Percentiles rank a stretch among this genome's conserved stretches.
These are phyloP conservation scores for Holcopasites calliopsidis DNA, from an alignment of 1,140 invertebrate genomes.

Conservation along the genomic window DNA sequence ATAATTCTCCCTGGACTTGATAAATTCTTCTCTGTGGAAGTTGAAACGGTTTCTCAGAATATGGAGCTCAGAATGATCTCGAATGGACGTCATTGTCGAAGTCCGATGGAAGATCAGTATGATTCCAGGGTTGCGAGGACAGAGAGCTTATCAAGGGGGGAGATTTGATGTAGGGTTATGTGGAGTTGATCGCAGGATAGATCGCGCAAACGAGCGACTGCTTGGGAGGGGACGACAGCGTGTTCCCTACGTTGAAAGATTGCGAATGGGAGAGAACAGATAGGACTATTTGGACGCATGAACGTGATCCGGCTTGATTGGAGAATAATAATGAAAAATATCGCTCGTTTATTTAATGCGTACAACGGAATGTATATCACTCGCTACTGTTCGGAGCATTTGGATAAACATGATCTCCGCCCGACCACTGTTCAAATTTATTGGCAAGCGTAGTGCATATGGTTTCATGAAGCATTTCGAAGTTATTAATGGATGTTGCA, in stretches of 20 bases:
- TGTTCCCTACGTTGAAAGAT: slow-evolving; percentile 43
- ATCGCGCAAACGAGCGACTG: slow-evolving; percentile 18
- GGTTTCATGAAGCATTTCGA: background rate
- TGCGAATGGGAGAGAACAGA: slow-evolving; percentile 14
- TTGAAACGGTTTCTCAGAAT: slow-evolving; percentile 27
- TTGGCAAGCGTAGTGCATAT: background rate
- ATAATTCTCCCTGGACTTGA: too few relatives aligned
- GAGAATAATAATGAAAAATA: background rate
- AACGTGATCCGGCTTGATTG: background rate
- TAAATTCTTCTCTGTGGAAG: too few relatives aligned
- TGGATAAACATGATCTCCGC: too few relatives aligned
- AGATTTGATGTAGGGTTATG: slow-evolving; percentile 43
- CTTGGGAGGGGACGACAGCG: slow-evolving; percentile 1
- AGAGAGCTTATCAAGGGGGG: background rate
- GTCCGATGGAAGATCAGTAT: slow-evolving; percentile 8
- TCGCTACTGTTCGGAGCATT: too few relatives aligned
- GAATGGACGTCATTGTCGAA: slow-evolving; percentile 12
- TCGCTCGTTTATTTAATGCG: background rate
- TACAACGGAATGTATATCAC: too few relatives aligned
- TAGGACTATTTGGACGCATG: background rate
- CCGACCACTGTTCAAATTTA: background rate
- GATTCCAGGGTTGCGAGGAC: background rate
- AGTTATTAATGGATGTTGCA: slow-evolving; percentile 17
- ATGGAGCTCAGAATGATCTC: background rate
- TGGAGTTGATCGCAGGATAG: slow-evolving; percentile 45